Evolutionary conservation across 1,140 invertebrate genomes (phyloP).

Genomic region (Scaptomyza graminum): DNA sequence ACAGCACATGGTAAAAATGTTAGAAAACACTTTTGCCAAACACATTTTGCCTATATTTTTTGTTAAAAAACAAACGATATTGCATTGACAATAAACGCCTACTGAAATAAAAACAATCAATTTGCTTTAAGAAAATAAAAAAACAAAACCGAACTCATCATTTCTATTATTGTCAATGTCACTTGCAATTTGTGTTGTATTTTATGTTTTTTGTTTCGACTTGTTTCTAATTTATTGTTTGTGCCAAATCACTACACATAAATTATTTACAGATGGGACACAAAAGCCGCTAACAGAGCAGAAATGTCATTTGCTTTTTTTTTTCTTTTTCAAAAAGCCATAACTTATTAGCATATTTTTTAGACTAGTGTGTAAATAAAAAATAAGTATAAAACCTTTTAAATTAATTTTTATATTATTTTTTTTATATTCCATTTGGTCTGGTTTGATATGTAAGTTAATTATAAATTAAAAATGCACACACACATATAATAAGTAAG

Average conservation of each 20-base stretch:
- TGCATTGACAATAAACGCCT: slow-evolving; percentile 34
- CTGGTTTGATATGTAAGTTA: slow-evolving; percentile 15
- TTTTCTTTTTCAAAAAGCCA: slow-evolving; percentile 32
- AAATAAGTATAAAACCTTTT: background rate
- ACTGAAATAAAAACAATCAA: slow-evolving; percentile 27
- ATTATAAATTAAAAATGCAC: slow-evolving; percentile 18
- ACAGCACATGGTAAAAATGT: slow-evolving; percentile 6
- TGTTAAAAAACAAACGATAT: slow-evolving; percentile 20
- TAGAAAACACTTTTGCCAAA: slow-evolving; percentile 27
- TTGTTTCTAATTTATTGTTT: slow-evolving; percentile 24
- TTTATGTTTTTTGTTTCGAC: slow-evolving; percentile 8
- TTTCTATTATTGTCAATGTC: slow-evolving; percentile 43
- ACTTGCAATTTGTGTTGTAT: slow-evolving; percentile 34
- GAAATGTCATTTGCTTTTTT: slow-evolving; percentile 37
- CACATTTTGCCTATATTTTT: slow-evolving; percentile 35
- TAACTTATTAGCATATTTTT: slow-evolving; percentile 38
- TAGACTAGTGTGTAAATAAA: slow-evolving; percentile 3
- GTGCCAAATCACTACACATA: slow-evolving; percentile 48
- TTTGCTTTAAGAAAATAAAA: slow-evolving; percentile 29
- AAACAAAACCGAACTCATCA: slow-evolving; percentile 30
- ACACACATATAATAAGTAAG: slow-evolving; percentile 6
- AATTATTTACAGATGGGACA: slow-evolving; percentile 49
- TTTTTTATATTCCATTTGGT: slow-evolving; percentile 20
- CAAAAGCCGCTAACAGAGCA: slow-evolving; percentile 24
- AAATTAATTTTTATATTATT: slow-evolving; percentile 14